A percentile compares a stretch with the other conserved stretches of the same genome.
These are phyloP conservation scores for Otolemur crassicaudatus DNA, from an alignment of 2,797 vertebrate genomes.

Conservation along the genomic window DNA sequence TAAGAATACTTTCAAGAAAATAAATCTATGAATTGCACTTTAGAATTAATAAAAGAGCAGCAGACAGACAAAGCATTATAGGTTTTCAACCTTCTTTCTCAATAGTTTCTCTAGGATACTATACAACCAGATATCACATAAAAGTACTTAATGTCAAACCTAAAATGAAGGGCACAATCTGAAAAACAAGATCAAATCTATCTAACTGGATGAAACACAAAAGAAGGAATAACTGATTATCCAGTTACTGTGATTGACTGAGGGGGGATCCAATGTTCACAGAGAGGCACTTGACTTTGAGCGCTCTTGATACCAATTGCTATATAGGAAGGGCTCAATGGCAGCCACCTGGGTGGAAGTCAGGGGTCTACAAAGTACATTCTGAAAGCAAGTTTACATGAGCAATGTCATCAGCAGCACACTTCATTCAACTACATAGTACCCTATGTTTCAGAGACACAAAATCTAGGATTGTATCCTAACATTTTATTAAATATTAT, in stretches of 20 bases:
- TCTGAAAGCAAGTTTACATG: background rate
- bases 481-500: conserved; percentile 34
- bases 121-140: conserved; percentile 32
- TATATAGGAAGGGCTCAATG: background rate
- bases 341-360: background rate
- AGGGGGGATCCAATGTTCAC: background rate
- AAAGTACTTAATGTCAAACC: conserved; percentile 52
- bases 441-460: conserved; percentile 4
- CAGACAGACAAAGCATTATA: background rate
- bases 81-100: conserved; percentile 34
- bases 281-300: background rate
- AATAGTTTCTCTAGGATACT: background rate
- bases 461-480: conserved; percentile 5
- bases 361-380: background rate
- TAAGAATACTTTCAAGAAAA: conserved; percentile 62
- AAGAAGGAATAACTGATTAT: background rate
- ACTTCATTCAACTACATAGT: background rate
- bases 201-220: conserved; percentile 7
- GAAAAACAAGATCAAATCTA: conserved; percentile 53
- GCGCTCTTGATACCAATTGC: background rate
- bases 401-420: background rate
- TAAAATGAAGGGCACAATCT: conserved; percentile 56
- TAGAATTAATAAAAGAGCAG: conserved; percentile 36
- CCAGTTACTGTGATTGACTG: background rate
- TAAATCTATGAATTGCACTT: conserved; percentile 46